Evolutionary conservation across 1,140 invertebrate species (phyloP).

Genomic region (Globodera rostochiensis): DNA sequence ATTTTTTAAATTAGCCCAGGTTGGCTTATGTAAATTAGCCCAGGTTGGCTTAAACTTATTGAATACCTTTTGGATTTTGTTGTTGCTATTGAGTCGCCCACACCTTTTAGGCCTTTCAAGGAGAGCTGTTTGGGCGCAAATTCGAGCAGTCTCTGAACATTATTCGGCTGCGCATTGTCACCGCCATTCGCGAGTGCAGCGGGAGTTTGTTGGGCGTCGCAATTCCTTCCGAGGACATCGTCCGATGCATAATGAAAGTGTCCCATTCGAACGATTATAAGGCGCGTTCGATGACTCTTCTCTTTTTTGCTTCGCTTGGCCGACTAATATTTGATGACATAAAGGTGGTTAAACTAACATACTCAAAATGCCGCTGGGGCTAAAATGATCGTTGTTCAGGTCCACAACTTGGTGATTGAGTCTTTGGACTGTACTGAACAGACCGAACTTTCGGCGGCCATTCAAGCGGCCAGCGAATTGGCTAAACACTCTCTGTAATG

Average conservation of each 20-base stretch:
- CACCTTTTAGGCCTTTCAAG: constrained; percentile 39
- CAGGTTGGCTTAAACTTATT: constrained; percentile 21
- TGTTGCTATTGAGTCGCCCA: constrained; percentile 12
- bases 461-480: constrained; percentile 42
- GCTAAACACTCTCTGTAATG: constrained; percentile 44
- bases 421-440: constrained; percentile 46
- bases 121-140: constrained; percentile 36
- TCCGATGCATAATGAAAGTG: constrained; percentile 53
- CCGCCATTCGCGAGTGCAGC: constrained; percentile 43
- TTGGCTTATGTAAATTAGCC: too few relatives aligned
- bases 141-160: constrained; percentile 43
- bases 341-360: constrained; percentile 37
- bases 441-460: constrained; percentile 46
- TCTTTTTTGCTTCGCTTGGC: constrained; percentile 50
- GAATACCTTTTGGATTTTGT: not conserved
- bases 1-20: constrained; percentile 48
- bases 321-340: constrained; percentile 51
- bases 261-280: constrained; percentile 56
- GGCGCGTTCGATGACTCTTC: constrained; percentile 51
- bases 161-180: constrained; percentile 49
- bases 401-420: constrained; percentile 51
- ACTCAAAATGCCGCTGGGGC: too few relatives aligned
- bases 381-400: not conserved
- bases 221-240: constrained; percentile 49
- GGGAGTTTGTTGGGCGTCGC: constrained; percentile 39